Evolutionary conservation across 2,888 invertebrate genomes (phyloP).

Genomic region (Eupithecia tripunctaria): DNA sequence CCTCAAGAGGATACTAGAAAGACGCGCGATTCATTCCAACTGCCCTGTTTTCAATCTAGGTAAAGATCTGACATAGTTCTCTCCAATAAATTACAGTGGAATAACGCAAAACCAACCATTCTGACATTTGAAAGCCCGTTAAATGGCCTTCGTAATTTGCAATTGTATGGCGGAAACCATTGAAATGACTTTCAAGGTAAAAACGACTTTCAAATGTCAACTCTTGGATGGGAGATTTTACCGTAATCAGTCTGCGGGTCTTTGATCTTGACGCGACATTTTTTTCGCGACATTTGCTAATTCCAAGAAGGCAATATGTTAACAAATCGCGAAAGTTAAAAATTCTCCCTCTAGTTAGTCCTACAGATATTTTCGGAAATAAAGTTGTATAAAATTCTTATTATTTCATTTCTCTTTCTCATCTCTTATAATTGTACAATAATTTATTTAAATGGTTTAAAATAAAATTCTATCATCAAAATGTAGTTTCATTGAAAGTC

Average conservation of each 20-base stretch:
- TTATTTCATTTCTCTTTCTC: no score
- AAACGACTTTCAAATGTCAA: no score
- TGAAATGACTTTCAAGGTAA: no score
- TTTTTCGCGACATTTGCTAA: no score
- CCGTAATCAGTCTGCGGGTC: no score
- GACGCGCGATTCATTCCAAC: background rate
- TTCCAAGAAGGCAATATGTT: no score
- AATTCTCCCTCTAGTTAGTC: background rate
- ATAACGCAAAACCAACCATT: no score
- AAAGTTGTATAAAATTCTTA: background rate
- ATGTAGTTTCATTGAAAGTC: slow-evolving; percentile 36
- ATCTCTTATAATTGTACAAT: background rate
- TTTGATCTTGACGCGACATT: no score
- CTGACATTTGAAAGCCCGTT: no score
- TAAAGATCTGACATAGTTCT: background rate
- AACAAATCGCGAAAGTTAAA: background rate
- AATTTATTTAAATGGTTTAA: background rate
- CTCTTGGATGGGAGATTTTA: no score
- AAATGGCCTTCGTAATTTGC: background rate
- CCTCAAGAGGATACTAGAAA: background rate
- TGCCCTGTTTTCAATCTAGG: background rate
- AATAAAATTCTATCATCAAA: slow-evolving; percentile 14
- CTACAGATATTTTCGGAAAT: background rate
- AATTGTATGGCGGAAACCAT: no score
- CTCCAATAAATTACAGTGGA: background rate